Conservation (phyloP, 2,797 vertebrate species). For the Sebastes dallii region DNA sequence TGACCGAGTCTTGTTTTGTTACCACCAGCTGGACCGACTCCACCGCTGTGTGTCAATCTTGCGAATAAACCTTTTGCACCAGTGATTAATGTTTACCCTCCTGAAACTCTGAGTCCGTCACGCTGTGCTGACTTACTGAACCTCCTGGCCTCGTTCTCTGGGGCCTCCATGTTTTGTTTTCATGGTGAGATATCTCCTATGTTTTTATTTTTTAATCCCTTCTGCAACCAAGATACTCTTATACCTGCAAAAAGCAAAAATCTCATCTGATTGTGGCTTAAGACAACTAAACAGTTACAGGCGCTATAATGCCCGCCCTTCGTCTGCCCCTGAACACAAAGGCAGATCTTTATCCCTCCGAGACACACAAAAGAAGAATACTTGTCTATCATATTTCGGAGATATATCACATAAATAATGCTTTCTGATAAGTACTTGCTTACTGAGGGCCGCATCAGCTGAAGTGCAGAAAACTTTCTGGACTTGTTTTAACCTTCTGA, state of each 20-base stretch:
- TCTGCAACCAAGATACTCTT: neutral
- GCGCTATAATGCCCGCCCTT: conserved; percentile 35
- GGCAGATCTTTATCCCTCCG: conserved; percentile 46
- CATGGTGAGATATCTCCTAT: neutral
- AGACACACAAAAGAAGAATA: conserved; percentile 34
- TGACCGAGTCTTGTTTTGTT: too few species aligned
- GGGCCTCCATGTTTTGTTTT: conserved; percentile 21
- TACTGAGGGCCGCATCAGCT: conserved; percentile 8
- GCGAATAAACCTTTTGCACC: neutral
- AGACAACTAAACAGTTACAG: conserved; percentile 8
- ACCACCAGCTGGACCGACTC: too few species aligned
- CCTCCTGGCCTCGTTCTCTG: neutral
- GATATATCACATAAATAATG: conserved; percentile 43
- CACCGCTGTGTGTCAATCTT: neutral
- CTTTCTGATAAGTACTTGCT: conserved; percentile 46
- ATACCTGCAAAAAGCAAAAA: conserved; percentile 8
- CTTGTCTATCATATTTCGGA: conserved; percentile 13
- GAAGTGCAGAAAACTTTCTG: conserved; percentile 9
- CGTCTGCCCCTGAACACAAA: conserved; percentile 53
- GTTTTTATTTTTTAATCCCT: conserved; percentile 4
- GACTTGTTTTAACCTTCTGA: conserved; percentile 30
- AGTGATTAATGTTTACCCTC: neutral
- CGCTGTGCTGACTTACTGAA: conserved; percentile 6
- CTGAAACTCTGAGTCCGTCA: neutral
- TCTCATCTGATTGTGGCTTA: neutral